Percentiles rank a stretch among this genome's conserved stretches.
Evolutionary conservation across 2,113 vertebrate species (phyloP).

Genomic region (Psittacula cyanocephala): DNA sequence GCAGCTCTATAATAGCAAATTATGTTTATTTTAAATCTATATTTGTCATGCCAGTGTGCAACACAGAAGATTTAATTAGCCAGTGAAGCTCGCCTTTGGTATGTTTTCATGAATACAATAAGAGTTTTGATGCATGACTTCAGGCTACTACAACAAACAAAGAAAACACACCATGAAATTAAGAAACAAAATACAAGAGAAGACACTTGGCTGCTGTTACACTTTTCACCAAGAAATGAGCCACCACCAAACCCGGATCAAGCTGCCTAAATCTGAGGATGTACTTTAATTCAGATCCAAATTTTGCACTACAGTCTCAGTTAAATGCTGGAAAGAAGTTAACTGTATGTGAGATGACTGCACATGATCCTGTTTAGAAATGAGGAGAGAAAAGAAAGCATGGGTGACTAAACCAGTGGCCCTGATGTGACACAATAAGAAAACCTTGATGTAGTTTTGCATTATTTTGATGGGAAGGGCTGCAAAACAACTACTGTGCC

Average conservation of each 20-base stretch:
- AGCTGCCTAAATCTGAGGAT: slow-evolving; percentile 3
- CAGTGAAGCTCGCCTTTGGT: slow-evolving; percentile 27
- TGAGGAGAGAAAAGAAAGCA: background rate
- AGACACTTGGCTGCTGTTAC: slow-evolving; percentile 37
- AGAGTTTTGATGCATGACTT: slow-evolving; percentile 55
- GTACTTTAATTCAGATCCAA: background rate
- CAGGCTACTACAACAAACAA: slow-evolving; percentile 58
- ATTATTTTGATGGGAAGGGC: background rate
- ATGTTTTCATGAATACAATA: slow-evolving; percentile 41
- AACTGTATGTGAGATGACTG: background rate
- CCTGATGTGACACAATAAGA: background rate
- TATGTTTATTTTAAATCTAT: slow-evolving; percentile 23
- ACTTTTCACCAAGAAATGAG: slow-evolving; percentile 24
- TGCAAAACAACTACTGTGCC: background rate
- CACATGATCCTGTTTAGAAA: background rate
- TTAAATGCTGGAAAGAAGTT: background rate
- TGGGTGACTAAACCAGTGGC: background rate
- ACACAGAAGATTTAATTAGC: slow-evolving; percentile 56
- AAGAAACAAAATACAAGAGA: slow-evolving; percentile 47
- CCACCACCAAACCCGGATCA: slow-evolving; percentile 43
- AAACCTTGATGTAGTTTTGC: background rate
- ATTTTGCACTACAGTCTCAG: background rate
- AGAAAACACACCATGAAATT: slow-evolving; percentile 61
- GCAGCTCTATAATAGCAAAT: background rate
- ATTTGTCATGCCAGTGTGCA: slow-evolving; percentile 41